These are phyloP conservation scores for Tachysurus vachellii DNA, from an alignment of 2,113 vertebrate genomes.

Conservation along the genomic window DNA sequence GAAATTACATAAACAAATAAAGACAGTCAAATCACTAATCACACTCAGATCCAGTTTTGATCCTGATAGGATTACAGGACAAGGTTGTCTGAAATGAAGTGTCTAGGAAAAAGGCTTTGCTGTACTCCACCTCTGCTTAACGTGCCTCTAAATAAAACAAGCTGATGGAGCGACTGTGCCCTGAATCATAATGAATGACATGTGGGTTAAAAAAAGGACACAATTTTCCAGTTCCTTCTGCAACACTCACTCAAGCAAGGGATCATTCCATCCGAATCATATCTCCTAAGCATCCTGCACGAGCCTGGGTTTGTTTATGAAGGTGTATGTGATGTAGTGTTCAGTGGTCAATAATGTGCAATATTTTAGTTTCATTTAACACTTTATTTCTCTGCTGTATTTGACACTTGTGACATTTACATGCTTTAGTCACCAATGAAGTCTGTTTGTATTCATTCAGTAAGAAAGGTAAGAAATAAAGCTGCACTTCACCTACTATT, in stretches of 20 bases:
- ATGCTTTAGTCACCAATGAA: not conserved
- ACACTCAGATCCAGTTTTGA: not conserved
- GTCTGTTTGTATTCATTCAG: not conserved
- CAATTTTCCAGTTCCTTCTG: constrained; percentile 1
- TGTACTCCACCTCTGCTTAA: constrained; percentile 8
- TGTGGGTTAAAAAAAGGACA: not conserved
- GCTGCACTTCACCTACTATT: not conserved
- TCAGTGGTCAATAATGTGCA: not conserved
- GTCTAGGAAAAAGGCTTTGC: constrained; percentile 6
- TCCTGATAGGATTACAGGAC: not conserved
- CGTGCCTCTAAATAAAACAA: constrained; percentile 23
- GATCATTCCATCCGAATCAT: not conserved
- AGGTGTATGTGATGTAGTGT: not conserved
- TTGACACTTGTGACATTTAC: not conserved
- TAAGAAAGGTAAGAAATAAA: not conserved
- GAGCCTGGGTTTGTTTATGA: not conserved
- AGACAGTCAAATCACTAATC: not conserved
- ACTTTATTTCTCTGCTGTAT: not conserved
- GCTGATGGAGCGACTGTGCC: constrained; percentile 15
- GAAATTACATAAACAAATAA: not conserved
- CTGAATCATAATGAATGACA: constrained; percentile 8
- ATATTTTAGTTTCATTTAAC: too few relatives aligned
- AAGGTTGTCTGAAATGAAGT: not conserved
- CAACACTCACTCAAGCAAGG: not conserved
- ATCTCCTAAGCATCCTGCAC: not conserved